Evolutionary conservation across 2,888 invertebrate genomes (phyloP).

Genomic region (Yponomeuta sedellus): DNA sequence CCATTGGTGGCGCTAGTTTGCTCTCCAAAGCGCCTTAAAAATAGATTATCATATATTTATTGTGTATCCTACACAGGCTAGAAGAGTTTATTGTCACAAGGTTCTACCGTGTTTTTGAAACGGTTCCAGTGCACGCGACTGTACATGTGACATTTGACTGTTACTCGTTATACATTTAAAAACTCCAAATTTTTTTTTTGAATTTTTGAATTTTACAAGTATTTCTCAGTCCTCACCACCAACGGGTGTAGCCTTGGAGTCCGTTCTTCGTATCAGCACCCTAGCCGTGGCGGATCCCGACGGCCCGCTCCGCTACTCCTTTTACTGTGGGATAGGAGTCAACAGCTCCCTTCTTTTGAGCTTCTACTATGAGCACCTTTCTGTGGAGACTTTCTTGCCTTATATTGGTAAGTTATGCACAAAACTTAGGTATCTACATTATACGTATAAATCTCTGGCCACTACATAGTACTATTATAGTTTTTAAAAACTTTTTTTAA

Average conservation of each 20-base stretch:
- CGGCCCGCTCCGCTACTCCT: constrained; percentile 38
- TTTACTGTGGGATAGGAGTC: constrained; percentile 35
- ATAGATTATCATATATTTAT: too few species aligned
- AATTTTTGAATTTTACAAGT: background rate
- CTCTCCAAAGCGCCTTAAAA: too few species aligned
- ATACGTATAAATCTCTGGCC: background rate
- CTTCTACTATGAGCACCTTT: constrained; percentile 37
- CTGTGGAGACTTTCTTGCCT: constrained; percentile 44
- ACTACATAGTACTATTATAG: too few species aligned
- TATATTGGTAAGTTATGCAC: constrained; percentile 35
- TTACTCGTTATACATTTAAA: too few species aligned
- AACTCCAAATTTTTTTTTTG: too few species aligned
- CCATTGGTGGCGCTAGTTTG: too few species aligned
- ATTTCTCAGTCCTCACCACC: constrained; percentile 38
- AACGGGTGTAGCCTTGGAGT: constrained; percentile 43
- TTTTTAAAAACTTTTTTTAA: too few species aligned
- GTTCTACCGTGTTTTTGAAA: too few species aligned
- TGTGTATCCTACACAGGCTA: too few species aligned
- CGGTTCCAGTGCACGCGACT: too few species aligned
- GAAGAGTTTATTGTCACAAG: too few species aligned
- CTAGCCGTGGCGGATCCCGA: constrained; percentile 32
- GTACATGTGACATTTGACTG: too few species aligned
- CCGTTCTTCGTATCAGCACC: constrained; percentile 45
- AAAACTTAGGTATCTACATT: background rate
- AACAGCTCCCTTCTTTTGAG: constrained; percentile 37